These are phyloP conservation scores for Chelonoidis abingdonii DNA, from an alignment of 2,113 vertebrate species.

Conservation along the genomic window DNA sequence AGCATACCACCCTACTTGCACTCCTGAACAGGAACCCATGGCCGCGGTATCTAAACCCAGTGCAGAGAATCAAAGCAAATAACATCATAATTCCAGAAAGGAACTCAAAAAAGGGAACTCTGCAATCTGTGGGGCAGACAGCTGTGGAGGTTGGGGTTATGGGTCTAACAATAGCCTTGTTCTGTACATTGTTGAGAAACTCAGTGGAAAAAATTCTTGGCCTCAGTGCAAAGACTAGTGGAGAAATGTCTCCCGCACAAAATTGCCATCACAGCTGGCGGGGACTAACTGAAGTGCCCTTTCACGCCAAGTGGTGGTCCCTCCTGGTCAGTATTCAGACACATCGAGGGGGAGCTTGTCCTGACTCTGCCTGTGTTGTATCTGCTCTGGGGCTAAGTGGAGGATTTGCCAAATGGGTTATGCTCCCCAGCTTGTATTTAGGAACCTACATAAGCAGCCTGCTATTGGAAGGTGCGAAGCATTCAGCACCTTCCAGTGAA, in stretches of 20 bases:
- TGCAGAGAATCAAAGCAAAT: neutral
- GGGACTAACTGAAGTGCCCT: accelerated
- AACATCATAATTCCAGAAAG: neutral
- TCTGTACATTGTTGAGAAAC: neutral
- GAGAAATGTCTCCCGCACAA: neutral
- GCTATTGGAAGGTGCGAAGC: neutral
- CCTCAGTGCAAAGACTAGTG: neutral
- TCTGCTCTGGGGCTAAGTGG: accelerated
- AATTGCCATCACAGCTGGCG: neutral
- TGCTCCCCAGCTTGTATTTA: accelerated
- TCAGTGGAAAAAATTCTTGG: neutral
- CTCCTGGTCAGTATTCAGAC: neutral
- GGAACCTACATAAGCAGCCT: accelerated
- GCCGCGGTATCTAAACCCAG: neutral
- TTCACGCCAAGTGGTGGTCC: neutral
- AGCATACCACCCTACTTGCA: too few relatives aligned
- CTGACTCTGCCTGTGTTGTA: accelerated
- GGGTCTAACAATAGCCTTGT: neutral
- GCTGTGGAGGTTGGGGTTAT: neutral
- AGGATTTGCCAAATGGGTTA: accelerated
- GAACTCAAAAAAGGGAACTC: accelerated
- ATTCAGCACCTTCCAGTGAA: neutral
- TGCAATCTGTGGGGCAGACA: accelerated
- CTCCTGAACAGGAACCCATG: neutral
- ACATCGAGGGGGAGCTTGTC: neutral